Base-by-base conservation (phyloP, 2,888 invertebrate genomes). In the Liposcelis brunnea region DNA sequence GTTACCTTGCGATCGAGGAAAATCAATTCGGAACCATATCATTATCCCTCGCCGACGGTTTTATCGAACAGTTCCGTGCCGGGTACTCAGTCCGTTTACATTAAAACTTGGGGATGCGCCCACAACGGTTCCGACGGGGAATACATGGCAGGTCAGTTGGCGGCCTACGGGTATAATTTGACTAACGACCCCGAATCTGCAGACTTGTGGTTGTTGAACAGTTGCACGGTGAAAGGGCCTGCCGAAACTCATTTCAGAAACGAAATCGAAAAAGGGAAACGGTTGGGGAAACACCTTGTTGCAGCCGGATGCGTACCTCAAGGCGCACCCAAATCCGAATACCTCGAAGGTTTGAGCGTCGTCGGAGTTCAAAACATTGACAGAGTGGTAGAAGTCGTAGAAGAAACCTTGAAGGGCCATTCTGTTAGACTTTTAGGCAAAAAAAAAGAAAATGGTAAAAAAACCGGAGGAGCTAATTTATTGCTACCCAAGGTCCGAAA, bases 331-430 rank as follows among this genome's bases (percentile, higher is more conserved):
- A 78, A 81, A 44, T 70, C 81, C 0, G 64, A 63, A 49, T 74
- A 72, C 52, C 62, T 83, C 15, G 68, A 77, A 56, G 86, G 87
- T 0, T 68, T 95, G 7, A 95, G 95, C 53, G 75, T 95, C 1
- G 82, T 98, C n/a, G 97, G 97, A 0, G 95, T 97, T 0, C 94
- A 97, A 57, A 97, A 98, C 68, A 97, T 98, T 49, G 95, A 98
- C 61, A 70, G 94, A 49, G 87, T 98, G 1, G 86, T 95, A 0
- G 94, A 97, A 66, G 90, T 97, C 1, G 95, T 98, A 0, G 97
- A 97, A 61, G 95, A 98, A 65, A 93, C 95, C 0, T 63, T 98
- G 0, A 94, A 94, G 72, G 95, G 81, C 1, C 76, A 82, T 59
- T 77, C 78, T 15, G 84, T 89, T 1, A 70, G 80, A 11, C 60